Evolutionary conservation across 2,113 vertebrate species (phyloP).

Genomic region (Bagarius yarrelli): DNA sequence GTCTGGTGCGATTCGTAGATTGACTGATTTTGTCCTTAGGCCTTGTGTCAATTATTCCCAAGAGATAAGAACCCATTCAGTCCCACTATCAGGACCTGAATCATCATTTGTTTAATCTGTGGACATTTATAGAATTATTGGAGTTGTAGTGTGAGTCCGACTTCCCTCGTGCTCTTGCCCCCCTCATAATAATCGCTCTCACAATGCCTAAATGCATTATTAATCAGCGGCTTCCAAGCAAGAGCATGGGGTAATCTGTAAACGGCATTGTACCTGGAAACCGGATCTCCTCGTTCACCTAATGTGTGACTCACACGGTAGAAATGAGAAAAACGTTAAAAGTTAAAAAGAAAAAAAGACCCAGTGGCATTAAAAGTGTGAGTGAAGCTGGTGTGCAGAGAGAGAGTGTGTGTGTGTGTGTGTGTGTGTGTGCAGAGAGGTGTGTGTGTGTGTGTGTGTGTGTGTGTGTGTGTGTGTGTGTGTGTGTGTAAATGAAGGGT

Average conservation of each 20-base stretch:
- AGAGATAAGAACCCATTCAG: not conserved
- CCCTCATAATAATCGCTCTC: not conserved
- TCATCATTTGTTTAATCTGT: not conserved
- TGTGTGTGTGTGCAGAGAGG: no score
- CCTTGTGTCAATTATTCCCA: not conserved
- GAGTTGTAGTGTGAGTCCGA: not conserved
- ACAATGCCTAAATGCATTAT: slow-evolving; percentile 13
- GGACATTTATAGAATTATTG: not conserved
- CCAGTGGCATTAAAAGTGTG: not conserved
- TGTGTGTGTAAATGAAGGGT: slow-evolving; percentile 42
- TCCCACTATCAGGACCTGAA: not conserved
- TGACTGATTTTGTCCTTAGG: not conserved
- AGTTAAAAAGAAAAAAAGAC: not conserved
- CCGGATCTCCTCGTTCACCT: not conserved
- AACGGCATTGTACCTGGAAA: slow-evolving; percentile 6
- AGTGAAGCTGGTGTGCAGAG: not conserved
- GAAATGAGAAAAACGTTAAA: not conserved
- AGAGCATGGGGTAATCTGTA: not conserved
- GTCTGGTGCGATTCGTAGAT: not conserved
- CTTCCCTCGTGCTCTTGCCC: not conserved
- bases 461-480: not conserved
- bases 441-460: not conserved
- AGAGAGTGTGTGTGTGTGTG: no score
- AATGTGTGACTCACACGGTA: not conserved
- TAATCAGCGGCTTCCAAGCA: not conserved